Conservation (phyloP, 2,888 invertebrate species). For the Phanerotoma sp. region DNA sequence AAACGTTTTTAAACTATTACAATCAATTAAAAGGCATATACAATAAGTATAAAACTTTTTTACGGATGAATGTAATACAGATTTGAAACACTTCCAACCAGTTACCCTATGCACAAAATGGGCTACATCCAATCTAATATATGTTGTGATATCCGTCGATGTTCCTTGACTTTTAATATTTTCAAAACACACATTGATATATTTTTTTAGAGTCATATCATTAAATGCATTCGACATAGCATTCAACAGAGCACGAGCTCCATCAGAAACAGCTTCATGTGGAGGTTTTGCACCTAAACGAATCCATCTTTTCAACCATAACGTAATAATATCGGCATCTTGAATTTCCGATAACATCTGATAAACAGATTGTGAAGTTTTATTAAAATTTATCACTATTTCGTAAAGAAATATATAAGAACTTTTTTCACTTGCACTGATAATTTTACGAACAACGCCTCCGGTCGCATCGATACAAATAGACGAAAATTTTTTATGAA, state of each 20-base stretch:
- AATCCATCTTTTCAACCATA: constrained; percentile 23
- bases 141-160: constrained; percentile 12
- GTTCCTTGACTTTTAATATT: neutral
- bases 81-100: constrained; percentile 21
- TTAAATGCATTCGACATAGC: constrained; percentile 29
- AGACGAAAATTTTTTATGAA: neutral
- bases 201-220: constrained; percentile 21
- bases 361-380: constrained; percentile 21
- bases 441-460: neutral
- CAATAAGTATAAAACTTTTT: constrained; percentile 28
- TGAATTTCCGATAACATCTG: constrained; percentile 28
- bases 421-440: neutral
- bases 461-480: neutral
- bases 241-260: constrained; percentile 24
- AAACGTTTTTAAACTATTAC: neutral
- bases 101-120: constrained; percentile 28
- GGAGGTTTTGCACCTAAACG: constrained; percentile 20
- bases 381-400: constrained; percentile 22
- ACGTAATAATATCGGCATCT: constrained; percentile 21
- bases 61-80: constrained; percentile 7
- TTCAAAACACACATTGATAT: constrained; percentile 20
- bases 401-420: constrained; percentile 26
- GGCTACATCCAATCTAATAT: constrained; percentile 29
- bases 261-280: constrained; percentile 21
- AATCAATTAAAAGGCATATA: constrained; percentile 20